phyloP scores from a whole-genome alignment of 2,113 vertebrate genomes.

The Esox niger region DNA sequence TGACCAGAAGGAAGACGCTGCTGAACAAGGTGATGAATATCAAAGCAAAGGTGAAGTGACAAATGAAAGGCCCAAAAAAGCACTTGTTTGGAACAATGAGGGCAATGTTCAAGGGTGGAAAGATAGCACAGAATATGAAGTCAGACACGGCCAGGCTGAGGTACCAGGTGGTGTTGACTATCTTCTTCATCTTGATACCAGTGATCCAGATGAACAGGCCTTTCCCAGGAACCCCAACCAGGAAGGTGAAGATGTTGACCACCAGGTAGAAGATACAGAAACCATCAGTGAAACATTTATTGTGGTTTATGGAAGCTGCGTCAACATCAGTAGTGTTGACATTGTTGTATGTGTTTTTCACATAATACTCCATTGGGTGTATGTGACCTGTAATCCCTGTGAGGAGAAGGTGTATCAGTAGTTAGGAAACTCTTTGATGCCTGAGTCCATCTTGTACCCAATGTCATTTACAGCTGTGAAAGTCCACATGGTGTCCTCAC shows the following conservation, averaged over 20 bases:
- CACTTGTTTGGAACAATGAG: slow-evolving; percentile 69
- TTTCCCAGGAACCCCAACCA: slow-evolving; percentile 87
- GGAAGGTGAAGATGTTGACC: slow-evolving; percentile 73
- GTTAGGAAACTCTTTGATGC: too few species aligned
- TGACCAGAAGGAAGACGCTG: slow-evolving; percentile 87
- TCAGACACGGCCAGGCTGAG: slow-evolving; percentile 89
- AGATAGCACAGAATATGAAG: slow-evolving; percentile 87
- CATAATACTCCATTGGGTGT: too few species aligned
- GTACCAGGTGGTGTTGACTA: slow-evolving; percentile 90
- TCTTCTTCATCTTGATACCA: slow-evolving; percentile 85
- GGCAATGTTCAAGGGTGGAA: slow-evolving; percentile 80
- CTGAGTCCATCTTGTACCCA: too few species aligned
- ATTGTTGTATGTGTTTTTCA: too few species aligned
- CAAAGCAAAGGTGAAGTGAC: slow-evolving; percentile 81
- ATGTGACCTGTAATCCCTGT: too few species aligned
- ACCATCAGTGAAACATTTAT: slow-evolving; percentile 34
- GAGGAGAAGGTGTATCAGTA: too few species aligned
- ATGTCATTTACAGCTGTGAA: too few species aligned
- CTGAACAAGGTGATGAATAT: slow-evolving; percentile 94
- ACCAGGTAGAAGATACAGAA: slow-evolving; percentile 55
- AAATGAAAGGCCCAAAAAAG: slow-evolving; percentile 85
- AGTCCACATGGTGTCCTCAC: too few species aligned
- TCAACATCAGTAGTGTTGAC: too few species aligned
- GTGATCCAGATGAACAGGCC: slow-evolving; percentile 85
- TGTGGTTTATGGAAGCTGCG: slow-evolving; percentile 6